A percentile compares a stretch with the other conserved stretches of the same genome.
Evolutionary conservation across 1,140 invertebrate genomes (phyloP).

Genomic region (Bombus balteatus): DNA sequence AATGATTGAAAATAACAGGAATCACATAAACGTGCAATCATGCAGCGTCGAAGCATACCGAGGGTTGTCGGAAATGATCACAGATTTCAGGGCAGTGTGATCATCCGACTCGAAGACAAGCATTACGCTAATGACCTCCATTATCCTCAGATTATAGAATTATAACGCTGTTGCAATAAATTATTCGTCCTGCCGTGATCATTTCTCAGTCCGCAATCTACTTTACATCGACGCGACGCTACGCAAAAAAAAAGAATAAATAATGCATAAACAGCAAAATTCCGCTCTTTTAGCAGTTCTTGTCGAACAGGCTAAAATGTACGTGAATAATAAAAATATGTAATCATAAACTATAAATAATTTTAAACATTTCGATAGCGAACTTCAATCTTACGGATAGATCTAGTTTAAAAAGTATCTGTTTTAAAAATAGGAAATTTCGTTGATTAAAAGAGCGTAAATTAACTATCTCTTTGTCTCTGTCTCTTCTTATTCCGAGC

Average conservation of each 20-base stretch:
- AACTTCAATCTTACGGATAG: too few relatives aligned
- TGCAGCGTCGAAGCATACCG: slow-evolving; percentile 48
- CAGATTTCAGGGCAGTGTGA: slow-evolving; percentile 69
- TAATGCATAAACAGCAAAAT: neutral
- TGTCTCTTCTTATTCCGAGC: too few relatives aligned
- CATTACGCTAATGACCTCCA: slow-evolving; percentile 79
- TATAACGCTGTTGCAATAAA: slow-evolving; percentile 76
- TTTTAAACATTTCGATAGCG: neutral
- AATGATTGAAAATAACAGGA: slow-evolving; percentile 82
- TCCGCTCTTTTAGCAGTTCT: neutral
- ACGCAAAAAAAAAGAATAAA: slow-evolving; percentile 16
- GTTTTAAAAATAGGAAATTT: too few relatives aligned
- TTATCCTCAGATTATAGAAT: slow-evolving; percentile 79
- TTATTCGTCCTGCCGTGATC: slow-evolving; percentile 59
- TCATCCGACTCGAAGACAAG: slow-evolving; percentile 77
- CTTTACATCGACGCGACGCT: slow-evolving; percentile 8
- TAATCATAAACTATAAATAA: neutral
- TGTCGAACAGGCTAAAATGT: neutral
- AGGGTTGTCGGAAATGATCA: slow-evolving; percentile 70
- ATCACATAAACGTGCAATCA: slow-evolving; percentile 80
- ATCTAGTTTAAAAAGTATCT: too few relatives aligned
- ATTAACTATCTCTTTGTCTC: too few relatives aligned
- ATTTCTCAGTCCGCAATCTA: slow-evolving; percentile 35
- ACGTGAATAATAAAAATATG: neutral
- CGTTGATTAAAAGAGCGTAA: too few relatives aligned